Base-by-base conservation (phyloP, 2,113 vertebrate genomes). In the Polypterus bichir region DNA sequence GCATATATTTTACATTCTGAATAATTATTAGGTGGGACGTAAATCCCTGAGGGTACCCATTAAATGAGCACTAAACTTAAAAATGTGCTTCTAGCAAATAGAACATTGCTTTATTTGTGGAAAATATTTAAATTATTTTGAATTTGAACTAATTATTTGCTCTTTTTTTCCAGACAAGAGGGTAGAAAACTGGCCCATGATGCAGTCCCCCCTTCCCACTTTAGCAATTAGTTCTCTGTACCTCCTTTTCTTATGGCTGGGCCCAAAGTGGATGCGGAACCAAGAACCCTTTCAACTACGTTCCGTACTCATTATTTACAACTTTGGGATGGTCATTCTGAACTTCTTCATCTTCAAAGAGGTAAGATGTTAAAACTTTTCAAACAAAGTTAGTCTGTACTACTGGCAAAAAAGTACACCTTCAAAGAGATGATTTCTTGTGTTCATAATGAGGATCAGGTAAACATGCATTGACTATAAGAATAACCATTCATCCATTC, bases 291-390 rank as follows among this genome's bases (percentile, higher is more conserved):
- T 97, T 74, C 96, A 97, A 78, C 85, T 99, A 67, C 89, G 95
- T 64, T 90, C 88, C 69, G 86, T 92, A n/a, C 88, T 99, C 70
- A 89, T 99, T 59, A 48, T 88, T 76, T 99, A 99, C 86, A 99
- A 99, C 84, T 99, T 99, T 75, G 93, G 94, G 64, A 97, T 99
- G 96, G 93, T 99, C 80, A 82, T 98, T 72, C 89, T 99, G 73
- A 99, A 99, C 80, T 83, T 97, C 79, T 99, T 93, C 81, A 98
- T 99, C 78, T 98, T 94, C 75, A 96, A 94, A 89, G 96, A 99
- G 92, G 96, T 97, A 66, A 47, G 78, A 76, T 64, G 69, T 51
- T 60, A 46, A 9, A 52, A 46, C 27, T 27, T 27, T 27, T 27
- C 27, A 27, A 27, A 27, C 27, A 27, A 27, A 27, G 27, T 27